Evolutionary conservation across 2,888 invertebrate genomes (phyloP).

Genomic region (Parapristionchus giblindavisi): DNA sequence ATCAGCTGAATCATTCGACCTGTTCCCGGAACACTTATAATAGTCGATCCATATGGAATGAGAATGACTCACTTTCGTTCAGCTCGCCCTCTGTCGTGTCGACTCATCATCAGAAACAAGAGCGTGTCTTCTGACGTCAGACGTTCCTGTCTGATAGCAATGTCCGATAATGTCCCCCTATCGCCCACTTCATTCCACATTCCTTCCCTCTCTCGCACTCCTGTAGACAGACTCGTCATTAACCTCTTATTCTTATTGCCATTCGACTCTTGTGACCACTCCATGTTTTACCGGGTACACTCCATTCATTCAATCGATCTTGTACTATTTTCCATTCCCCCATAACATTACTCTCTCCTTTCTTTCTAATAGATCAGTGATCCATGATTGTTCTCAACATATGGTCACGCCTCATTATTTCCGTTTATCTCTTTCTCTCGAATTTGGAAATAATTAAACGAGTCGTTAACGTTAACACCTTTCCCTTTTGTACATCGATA

Average conservation of each 20-base stretch:
- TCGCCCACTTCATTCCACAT: not conserved
- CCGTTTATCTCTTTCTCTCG: too few relatives aligned
- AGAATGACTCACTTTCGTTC: not conserved
- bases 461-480: too few relatives aligned
- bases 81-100: conserved; percentile 29
- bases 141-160: conserved; percentile 18
- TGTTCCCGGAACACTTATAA: too few relatives aligned
- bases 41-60: not conserved
- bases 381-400: too few relatives aligned
- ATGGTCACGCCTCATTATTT: too few relatives aligned
- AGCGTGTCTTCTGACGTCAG: conserved; percentile 18
- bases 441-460: too few relatives aligned
- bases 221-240: too few relatives aligned
- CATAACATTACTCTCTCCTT: too few relatives aligned
- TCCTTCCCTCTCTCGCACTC: not conserved
- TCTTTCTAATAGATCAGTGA: too few relatives aligned
- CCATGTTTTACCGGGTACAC: conserved; percentile 1
- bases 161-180: conserved; percentile 1
- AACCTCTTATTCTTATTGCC: conserved; percentile 4
- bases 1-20: too few relatives aligned
- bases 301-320: not conserved
- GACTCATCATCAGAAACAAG: conserved; percentile 36
- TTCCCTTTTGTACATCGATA: too few relatives aligned
- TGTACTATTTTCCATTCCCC: conserved; percentile 6
- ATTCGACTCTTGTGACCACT: conserved; percentile 1